These are phyloP conservation scores for Drosophila multiciliata DNA, from an alignment of 2,888 invertebrate species.

Conservation along the genomic window DNA sequence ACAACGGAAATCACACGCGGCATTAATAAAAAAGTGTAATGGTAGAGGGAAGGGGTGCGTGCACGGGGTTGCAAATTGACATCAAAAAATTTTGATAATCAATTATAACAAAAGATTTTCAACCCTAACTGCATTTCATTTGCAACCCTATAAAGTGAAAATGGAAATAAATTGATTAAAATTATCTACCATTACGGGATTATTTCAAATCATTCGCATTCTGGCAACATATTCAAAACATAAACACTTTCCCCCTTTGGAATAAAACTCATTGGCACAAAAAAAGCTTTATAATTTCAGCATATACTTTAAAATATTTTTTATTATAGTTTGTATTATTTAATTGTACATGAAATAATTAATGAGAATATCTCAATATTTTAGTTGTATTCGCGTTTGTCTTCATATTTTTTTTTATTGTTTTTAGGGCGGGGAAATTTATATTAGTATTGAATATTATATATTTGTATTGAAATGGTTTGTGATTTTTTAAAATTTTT, in stretches of 20 bases:
- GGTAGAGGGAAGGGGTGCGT: no score
- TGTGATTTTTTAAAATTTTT: slow-evolving; percentile 31
- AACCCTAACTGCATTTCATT: slow-evolving; percentile 3
- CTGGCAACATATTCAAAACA: background rate
- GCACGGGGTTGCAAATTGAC: slow-evolving; percentile 5
- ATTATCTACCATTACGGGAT: background rate
- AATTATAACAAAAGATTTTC: slow-evolving; percentile 1
- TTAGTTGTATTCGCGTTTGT: slow-evolving; percentile 55
- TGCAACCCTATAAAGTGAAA: slow-evolving; percentile 1
- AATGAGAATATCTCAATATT: slow-evolving; percentile 76
- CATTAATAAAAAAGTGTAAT: background rate
- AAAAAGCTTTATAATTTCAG: slow-evolving; percentile 13
- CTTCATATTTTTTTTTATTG: slow-evolving; percentile 51
- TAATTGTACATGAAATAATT: slow-evolving; percentile 74
- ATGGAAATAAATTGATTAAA: background rate
- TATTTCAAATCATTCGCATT: background rate
- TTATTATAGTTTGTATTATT: slow-evolving; percentile 59
- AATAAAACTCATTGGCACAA: background rate
- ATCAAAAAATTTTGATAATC: background rate
- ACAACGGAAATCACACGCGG: background rate
- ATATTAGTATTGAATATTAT: slow-evolving; percentile 49
- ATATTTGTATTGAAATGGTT: slow-evolving; percentile 55
- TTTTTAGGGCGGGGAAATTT: slow-evolving; percentile 73
- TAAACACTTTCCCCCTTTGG: background rate
- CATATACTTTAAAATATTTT: slow-evolving; percentile 66